A percentile compares a stretch with the other conserved stretches of the same genome.
These are phyloP conservation scores for Drosophila stalkeri DNA, from an alignment of 2,888 invertebrate genomes.

Conservation along the genomic window DNA sequence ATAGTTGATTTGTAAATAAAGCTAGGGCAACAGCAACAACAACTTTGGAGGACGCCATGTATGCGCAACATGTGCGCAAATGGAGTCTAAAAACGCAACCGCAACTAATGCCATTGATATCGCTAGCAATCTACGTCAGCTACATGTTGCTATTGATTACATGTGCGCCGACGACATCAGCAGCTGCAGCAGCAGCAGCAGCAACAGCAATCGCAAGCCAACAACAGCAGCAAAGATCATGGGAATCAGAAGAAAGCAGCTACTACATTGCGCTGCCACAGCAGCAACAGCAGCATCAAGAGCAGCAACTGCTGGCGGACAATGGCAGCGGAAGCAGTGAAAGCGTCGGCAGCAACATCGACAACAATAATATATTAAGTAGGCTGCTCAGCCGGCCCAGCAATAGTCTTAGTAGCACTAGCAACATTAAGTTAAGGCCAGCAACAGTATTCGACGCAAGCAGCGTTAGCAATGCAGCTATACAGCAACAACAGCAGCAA, in stretches of 20 bases:
- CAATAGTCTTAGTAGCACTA: conserved; percentile 70
- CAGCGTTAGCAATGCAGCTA: conserved; percentile 58
- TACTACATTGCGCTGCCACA: conserved; percentile 64
- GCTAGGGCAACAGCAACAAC: conserved; percentile 74
- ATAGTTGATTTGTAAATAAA: conserved; percentile 74
- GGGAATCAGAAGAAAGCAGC: conserved; percentile 56
- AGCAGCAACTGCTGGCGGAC: conserved; percentile 46
- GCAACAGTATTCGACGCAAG: conserved; percentile 80
- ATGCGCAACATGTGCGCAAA: conserved; percentile 86
- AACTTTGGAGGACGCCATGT: conserved; percentile 85
- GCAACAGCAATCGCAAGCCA: conserved; percentile 56
- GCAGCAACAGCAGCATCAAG: conserved; percentile 33
- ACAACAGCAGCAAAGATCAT: conserved; percentile 38
- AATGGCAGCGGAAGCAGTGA: conserved; percentile 67
- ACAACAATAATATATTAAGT: conserved; percentile 74
- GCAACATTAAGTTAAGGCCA: conserved; percentile 77
- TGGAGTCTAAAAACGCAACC: conserved; percentile 86
- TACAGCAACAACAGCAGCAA: conserved; percentile 49
- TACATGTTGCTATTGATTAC: conserved; percentile 84
- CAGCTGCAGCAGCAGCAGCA: conserved; percentile 69
- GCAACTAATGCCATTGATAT: conserved; percentile 85
- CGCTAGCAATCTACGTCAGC: conserved; percentile 83
- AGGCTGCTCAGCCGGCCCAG: conserved; percentile 73
- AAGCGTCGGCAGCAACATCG: conserved; percentile 51
- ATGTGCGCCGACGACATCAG: conserved; percentile 80